Conservation (phyloP, 1,140 invertebrate species). For the Idris sp. region DNA sequence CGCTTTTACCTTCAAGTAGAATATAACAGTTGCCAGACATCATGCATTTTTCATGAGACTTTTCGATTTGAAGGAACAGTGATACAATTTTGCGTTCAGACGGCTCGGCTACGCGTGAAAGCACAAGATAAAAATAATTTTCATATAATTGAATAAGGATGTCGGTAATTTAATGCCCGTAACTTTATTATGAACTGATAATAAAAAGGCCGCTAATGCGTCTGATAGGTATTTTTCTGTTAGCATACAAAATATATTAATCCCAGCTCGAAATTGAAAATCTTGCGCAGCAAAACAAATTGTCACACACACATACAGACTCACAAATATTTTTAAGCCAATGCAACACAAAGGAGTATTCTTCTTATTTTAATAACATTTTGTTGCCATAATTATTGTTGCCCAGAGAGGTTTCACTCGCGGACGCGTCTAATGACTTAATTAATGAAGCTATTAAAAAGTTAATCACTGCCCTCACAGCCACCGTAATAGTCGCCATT, state of each 20-base stretch:
- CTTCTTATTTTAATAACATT: slow-evolving; percentile 33
- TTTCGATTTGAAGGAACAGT: slow-evolving; percentile 29
- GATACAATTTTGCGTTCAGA: slow-evolving; percentile 37
- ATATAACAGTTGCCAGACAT: slow-evolving; percentile 47
- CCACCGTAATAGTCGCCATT: slow-evolving; percentile 37
- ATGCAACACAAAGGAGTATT: slow-evolving; percentile 40
- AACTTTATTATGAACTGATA: slow-evolving; percentile 14
- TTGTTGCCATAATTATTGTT: slow-evolving; percentile 52
- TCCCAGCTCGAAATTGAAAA: too few relatives aligned
- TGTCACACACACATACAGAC: slow-evolving; percentile 7
- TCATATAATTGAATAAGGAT: slow-evolving; percentile 40
- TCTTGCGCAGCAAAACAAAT: too few relatives aligned
- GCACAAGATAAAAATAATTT: slow-evolving; percentile 23
- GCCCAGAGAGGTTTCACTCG: slow-evolving; percentile 32
- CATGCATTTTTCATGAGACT: slow-evolving; percentile 53
- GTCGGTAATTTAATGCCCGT: slow-evolving; percentile 19
- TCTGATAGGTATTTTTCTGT: slow-evolving; percentile 16
- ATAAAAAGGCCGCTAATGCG: slow-evolving; percentile 22
- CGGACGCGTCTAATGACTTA: slow-evolving; percentile 60
- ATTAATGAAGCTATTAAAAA: slow-evolving; percentile 64
- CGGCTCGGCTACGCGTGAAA: slow-evolving; percentile 18
- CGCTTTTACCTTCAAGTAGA: slow-evolving; percentile 49
- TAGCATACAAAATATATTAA: too few relatives aligned
- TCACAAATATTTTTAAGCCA: slow-evolving; percentile 4
- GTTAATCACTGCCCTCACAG: slow-evolving; percentile 55